phyloP scores from a whole-genome alignment of 2,888 invertebrate genomes.

The Agrotis clavis region DNA sequence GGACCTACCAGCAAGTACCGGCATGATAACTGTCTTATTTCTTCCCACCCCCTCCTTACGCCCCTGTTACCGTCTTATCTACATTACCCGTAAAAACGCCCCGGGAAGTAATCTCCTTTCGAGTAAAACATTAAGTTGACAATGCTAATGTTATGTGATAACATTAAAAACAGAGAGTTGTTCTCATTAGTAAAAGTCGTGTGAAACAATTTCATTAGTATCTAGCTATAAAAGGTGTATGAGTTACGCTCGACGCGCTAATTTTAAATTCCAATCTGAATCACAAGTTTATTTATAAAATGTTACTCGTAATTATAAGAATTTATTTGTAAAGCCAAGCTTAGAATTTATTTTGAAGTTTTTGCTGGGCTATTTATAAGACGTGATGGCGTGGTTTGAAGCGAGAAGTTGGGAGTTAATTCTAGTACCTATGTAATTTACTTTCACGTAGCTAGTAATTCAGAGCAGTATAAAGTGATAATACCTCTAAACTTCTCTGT shows the following conservation, averaged over 20 bases:
- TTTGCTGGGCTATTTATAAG: not conserved
- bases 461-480: not conserved
- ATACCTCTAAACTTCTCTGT: not conserved
- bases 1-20: conserved; percentile 26
- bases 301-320: conserved; percentile 27
- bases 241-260: conserved; percentile 35
- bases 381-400: not conserved
- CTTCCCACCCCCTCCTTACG: conserved; percentile 24
- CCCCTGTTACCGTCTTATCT: conserved; percentile 60
- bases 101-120: conserved; percentile 52
- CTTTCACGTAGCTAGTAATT: no score
- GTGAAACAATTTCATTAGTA: conserved; percentile 56
- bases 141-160: conserved; percentile 55
- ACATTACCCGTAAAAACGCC: conserved; percentile 62
- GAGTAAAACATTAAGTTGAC: conserved; percentile 58
- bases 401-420: not conserved
- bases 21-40: conserved; percentile 61
- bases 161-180: conserved; percentile 49
- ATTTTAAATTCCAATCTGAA: conserved; percentile 25
- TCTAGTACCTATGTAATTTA: not conserved
- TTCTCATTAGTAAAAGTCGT: conserved; percentile 37
- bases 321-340: conserved; percentile 22
- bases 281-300: conserved; percentile 49
- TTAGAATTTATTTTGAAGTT: conserved; percentile 22
- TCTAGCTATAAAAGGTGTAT: conserved; percentile 33